Evolutionary conservation across 2,113 vertebrate genomes (phyloP), one percentile per base, ranked within the genome.

Genomic region (Siniperca chuatsi): DNA sequence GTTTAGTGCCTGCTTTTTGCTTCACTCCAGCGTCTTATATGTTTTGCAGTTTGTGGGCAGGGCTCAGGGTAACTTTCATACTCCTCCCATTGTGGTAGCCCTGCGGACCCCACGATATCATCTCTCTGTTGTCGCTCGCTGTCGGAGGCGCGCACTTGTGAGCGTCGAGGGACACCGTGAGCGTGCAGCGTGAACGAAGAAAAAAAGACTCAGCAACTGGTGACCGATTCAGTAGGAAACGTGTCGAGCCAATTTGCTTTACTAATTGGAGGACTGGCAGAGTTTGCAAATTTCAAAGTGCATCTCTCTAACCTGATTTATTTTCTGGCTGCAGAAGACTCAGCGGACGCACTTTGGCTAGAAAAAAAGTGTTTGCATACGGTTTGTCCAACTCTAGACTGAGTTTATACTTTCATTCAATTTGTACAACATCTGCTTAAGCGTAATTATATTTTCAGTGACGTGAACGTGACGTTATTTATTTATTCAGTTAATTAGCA

Each of bases 51-150:
- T 78, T 87, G 94, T 95, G 96, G 96, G 96, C 93, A 89, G 96
- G 96, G 91, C 95, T 92, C 90, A 57, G 86, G 84, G 87, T 83
- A 90, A 92, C 90, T 94, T 92, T 89, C 89, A 92, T 83, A 95
- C 95, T 96, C 96, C 96, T 96, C 96, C 96, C 95, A 95, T 94
- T 90, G 92, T 94, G 91, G 92, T 88, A 95, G 94, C 90, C 92
- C 88, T 76, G 75, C 88, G 92, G 93, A 94, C 92, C 93, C 92
- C 86, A 80, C 89, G 84, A 81, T 68, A 88, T 90, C 86, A 91
- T 94, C 91, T 92, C 85, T 77, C 68, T 69, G 84, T 87, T 69
- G 82, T 72, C 76, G 74, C 82, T 79, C 85, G 83, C 82, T 66
- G 64, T 60, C 54, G 82, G 58, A 92, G 81, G 88, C 86, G 82